Evolutionary conservation across 2,797 vertebrate species (phyloP).

Genomic region (Chloroceryle amazona): DNA sequence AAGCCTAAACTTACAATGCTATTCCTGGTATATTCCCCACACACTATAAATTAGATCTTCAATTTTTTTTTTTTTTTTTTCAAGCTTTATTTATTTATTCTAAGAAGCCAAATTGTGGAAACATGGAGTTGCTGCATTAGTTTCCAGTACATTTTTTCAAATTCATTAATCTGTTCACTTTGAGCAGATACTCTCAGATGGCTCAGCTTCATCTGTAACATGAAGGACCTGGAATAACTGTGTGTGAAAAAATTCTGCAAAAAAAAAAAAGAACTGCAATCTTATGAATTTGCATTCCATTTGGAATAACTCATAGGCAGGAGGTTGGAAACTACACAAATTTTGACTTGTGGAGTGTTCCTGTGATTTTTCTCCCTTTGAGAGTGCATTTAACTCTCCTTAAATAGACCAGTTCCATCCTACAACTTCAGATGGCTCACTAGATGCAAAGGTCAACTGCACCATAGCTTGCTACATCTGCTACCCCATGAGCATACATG

Average conservation of each 20-base stretch:
- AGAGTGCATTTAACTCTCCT: not conserved
- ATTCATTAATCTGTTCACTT: not conserved
- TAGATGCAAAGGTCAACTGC: not conserved
- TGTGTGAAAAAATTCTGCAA: not conserved
- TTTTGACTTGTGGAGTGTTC: constrained; percentile 11
- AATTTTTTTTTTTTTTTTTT: not conserved
- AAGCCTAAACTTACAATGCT: not conserved
- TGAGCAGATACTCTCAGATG: constrained; percentile 4
- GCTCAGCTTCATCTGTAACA: not conserved
- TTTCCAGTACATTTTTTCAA: not conserved
- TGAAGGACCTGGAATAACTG: not conserved
- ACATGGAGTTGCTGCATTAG: not conserved
- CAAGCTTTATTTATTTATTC: not conserved
- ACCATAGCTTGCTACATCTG: not conserved
- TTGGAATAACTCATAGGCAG: not conserved
- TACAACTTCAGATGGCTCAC: not conserved
- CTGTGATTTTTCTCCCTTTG: not conserved
- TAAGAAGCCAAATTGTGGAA: not conserved
- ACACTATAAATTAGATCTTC: not conserved
- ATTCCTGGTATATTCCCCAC: not conserved
- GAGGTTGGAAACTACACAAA: not conserved
- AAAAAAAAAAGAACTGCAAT: not conserved
- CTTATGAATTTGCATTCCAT: not conserved
- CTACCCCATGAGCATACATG: not conserved
- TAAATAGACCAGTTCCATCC: not conserved